These are phyloP conservation scores for Idaea biselata DNA, from an alignment of 2,888 invertebrate species.

Conservation along the genomic window DNA sequence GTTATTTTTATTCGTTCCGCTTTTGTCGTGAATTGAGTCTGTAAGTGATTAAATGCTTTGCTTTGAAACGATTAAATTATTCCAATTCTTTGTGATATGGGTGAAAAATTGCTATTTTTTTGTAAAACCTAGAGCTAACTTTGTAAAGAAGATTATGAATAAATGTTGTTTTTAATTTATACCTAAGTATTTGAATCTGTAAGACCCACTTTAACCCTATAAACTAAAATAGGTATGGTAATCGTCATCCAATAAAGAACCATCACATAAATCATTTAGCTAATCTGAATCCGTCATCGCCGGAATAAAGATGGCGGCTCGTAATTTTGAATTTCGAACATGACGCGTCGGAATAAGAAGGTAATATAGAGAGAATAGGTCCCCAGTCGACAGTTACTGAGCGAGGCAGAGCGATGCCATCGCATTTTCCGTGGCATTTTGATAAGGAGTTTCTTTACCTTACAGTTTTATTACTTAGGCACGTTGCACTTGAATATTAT, in stretches of 20 bases:
- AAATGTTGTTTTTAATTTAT: neutral
- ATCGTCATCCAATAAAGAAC: constrained; percentile 32
- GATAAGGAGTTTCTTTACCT: constrained; percentile 51
- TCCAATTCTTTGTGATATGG: too few relatives aligned
- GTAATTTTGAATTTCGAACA: constrained; percentile 57
- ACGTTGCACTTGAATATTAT: constrained; percentile 35
- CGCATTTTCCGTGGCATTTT: constrained; percentile 54
- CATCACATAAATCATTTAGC: constrained; percentile 47
- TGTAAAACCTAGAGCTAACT: too few relatives aligned
- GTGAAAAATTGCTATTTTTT: too few relatives aligned
- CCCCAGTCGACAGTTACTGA: constrained; percentile 59
- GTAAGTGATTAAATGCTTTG: constrained; percentile 52
- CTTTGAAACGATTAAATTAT: constrained; percentile 37
- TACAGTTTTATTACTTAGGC: constrained; percentile 40
- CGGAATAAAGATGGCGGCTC: constrained; percentile 54
- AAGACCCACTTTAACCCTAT: neutral
- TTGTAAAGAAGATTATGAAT: constrained; percentile 24
- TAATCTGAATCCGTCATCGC: constrained; percentile 63
- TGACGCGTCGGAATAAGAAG: constrained; percentile 48
- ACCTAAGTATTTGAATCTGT: neutral
- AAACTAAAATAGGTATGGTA: constrained; percentile 26
- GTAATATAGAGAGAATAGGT: constrained; percentile 57
- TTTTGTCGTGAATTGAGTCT: constrained; percentile 30
- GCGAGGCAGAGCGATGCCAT: constrained; percentile 42
- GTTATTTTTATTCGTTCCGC: constrained; percentile 27